phyloP scores from a whole-genome alignment of 2,113 vertebrate species.

The Speoplatyrhinus poulsoni region DNA sequence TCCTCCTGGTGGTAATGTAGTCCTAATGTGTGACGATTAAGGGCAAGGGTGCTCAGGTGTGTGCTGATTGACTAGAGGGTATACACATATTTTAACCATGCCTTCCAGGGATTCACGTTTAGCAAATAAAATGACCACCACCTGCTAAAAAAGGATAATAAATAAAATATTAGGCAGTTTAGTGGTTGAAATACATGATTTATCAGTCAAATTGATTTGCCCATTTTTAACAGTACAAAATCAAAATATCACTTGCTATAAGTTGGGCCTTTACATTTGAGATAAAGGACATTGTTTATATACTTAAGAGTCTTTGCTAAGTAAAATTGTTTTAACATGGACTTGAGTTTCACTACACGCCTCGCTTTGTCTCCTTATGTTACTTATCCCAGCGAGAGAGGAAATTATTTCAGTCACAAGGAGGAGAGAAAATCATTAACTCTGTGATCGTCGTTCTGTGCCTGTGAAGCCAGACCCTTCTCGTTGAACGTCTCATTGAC shows the following conservation, averaged over 20 bases:
- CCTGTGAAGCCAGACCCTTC: conserved; percentile 47
- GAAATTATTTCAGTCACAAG: conserved; percentile 58
- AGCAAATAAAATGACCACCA: background rate
- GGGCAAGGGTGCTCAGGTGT: conserved; percentile 31
- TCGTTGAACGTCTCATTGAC: conserved; percentile 64
- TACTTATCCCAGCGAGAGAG: conserved; percentile 33
- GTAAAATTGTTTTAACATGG: conserved; percentile 23
- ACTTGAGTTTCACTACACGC: conserved; percentile 24
- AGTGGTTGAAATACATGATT: conserved; percentile 1
- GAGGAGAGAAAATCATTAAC: conserved; percentile 74
- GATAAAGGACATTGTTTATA: conserved; percentile 8
- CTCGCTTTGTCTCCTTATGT: conserved; percentile 6
- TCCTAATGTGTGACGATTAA: conserved; percentile 1
- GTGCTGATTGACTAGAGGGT: conserved; percentile 15
- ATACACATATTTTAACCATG: background rate
- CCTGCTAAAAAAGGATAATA: background rate
- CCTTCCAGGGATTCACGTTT: background rate
- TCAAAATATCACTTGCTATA: background rate
- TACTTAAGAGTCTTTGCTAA: background rate
- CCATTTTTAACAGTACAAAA: too few species aligned
- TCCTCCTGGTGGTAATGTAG: conserved; percentile 37
- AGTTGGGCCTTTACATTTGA: background rate
- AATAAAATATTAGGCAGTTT: background rate
- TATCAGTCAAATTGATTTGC: background rate
- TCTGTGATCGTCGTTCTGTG: conserved; percentile 55